These are phyloP conservation scores for Conger conger DNA, from an alignment of 2,113 vertebrate species.

Conservation along the genomic window DNA sequence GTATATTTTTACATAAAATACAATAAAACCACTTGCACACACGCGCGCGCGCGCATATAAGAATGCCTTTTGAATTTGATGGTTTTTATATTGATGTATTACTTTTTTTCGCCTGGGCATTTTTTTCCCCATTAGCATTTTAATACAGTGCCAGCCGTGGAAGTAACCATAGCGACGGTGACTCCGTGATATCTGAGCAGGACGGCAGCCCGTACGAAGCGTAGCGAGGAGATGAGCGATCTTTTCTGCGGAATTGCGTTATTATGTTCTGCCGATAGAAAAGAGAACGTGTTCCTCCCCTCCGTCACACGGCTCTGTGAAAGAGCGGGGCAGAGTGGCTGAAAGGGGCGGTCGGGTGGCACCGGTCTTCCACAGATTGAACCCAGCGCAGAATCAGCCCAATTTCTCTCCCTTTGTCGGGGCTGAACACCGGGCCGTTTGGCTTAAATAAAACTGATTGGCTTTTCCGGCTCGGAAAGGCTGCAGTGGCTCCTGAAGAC, in stretches of 20 bases:
- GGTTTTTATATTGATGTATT: background rate
- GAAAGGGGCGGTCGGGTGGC: background rate
- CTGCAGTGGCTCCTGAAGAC: background rate
- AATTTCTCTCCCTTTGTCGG: background rate
- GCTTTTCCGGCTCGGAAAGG: background rate
- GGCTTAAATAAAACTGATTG: conserved; percentile 13
- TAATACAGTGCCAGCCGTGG: background rate
- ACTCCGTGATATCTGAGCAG: background rate
- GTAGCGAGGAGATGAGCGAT: background rate
- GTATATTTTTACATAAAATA: background rate
- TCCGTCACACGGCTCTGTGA: conserved; percentile 31
- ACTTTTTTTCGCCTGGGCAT: background rate
- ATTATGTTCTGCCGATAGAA: conserved; percentile 34
- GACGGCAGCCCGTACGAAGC: background rate
- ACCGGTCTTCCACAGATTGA: background rate
- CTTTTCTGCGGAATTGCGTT: background rate
- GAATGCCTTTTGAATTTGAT: background rate
- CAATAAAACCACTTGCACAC: background rate
- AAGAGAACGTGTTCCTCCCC: conserved; percentile 32
- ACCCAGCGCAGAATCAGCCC: background rate
- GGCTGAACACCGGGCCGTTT: background rate
- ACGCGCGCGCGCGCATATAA: background rate
- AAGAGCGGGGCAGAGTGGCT: background rate
- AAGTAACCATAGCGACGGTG: background rate
- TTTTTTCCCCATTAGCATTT: background rate